Base-by-base conservation (phyloP, 2,888 invertebrate genomes). In the Tetropium fuscum region DNA sequence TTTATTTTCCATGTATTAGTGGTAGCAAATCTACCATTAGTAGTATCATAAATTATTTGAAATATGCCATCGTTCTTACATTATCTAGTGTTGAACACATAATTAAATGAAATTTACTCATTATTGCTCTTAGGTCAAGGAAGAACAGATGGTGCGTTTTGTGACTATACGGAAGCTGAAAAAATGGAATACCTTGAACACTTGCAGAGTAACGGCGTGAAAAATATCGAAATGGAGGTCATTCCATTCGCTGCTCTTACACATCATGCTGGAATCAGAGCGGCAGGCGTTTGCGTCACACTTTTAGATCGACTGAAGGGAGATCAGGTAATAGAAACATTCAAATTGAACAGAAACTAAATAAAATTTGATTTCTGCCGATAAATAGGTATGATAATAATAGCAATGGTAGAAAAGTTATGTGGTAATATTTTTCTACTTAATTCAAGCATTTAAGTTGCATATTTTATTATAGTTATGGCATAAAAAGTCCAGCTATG, bases 151-250 rank as follows among this genome's bases (percentile, higher is more conserved):
- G 98, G 98, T 1, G 97, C 97, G 2, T 97, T 98, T 83, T 98
- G 98, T 81, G 95, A 97, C 73, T 97, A 94, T 83, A 88, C 88
- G 1, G 93, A 94, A 77, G 82, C 86, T n/a, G 97, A 98, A 66
- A 97, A 97, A 83, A 89, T 94, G 87, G 90, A 90, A 43, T 98
- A 95, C 79, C 83, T 98, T 72, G 87, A 88, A 69, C 86, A 88
- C 67, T 78, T 96, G 62, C 88, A 90, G 64, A 87, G 89, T 61
- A 83, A 88, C 43, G 96, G 95, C 1, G 93, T 98, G 8, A 88
- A 92, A 16, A 98, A 98, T 82, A 97, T 98, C 73, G 98, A 98
- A 84, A 97, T 97, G 98, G 98, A 98, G 83, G 92, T 94, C 30
- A 86, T 95, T 5, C 92, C 94, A 8, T 97, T 98, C 79, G 94